Evolutionary conservation across 2,113 vertebrate species (phyloP).

Genomic region (Gavia stellata): DNA sequence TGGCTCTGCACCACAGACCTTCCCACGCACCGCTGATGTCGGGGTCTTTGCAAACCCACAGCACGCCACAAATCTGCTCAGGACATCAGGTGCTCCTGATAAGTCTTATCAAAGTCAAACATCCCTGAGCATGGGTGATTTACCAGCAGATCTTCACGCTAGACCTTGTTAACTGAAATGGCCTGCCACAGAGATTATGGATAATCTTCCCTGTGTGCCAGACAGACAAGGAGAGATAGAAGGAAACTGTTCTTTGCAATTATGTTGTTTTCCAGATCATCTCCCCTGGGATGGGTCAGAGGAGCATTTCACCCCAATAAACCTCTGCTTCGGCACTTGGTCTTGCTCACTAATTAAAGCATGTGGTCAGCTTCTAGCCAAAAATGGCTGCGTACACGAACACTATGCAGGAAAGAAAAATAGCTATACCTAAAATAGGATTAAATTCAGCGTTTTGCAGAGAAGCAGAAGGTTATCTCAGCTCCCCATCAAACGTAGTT

Average conservation of each 20-base stretch:
- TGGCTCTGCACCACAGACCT: neutral
- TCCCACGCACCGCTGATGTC: accelerated
- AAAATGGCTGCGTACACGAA: accelerated
- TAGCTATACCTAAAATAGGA: accelerated
- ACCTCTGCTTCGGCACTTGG: neutral
- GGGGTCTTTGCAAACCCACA: neutral
- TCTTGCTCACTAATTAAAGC: neutral
- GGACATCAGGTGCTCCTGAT: neutral
- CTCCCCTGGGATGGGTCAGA: neutral
- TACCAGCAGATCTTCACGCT: neutral
- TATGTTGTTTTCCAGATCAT: neutral
- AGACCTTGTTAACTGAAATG: neutral
- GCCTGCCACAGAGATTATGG: neutral
- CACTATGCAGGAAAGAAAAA: neutral
- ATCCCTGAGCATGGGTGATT: neutral
- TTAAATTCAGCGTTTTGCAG: neutral
- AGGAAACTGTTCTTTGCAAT: neutral
- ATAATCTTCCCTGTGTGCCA: neutral
- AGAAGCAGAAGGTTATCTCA: neutral
- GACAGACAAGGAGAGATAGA: neutral
- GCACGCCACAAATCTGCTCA: neutral
- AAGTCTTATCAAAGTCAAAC: neutral
- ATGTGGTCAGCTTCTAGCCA: neutral
- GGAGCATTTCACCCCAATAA: neutral
- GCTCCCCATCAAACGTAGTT: accelerated